These are phyloP conservation scores for Gymnopithys bicolor DNA, from an alignment of 2,797 vertebrate species.

Conservation along the genomic window DNA sequence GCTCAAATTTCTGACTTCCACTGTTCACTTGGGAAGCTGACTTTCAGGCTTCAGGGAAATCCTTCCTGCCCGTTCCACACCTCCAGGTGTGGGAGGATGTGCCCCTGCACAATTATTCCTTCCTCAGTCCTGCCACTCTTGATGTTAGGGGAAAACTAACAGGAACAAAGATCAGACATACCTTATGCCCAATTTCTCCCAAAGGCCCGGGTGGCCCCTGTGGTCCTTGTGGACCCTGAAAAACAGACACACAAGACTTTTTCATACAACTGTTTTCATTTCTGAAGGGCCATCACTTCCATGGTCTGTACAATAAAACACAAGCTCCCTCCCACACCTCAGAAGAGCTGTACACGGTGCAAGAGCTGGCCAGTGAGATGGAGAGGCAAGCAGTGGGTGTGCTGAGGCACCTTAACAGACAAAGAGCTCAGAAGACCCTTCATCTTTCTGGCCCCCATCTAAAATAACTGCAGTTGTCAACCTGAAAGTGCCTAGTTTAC, in stretches of 20 bases:
- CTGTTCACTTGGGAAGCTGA: neutral
- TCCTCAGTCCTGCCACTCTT: neutral
- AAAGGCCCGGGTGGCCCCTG: conserved; percentile 87
- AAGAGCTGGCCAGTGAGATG: neutral
- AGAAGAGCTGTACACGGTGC: neutral
- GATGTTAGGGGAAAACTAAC: neutral
- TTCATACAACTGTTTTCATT: neutral
- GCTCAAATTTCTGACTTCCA: neutral
- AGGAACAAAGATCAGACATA: conserved; percentile 59
- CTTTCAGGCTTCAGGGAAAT: neutral
- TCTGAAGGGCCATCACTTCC: neutral
- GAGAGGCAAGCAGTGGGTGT: neutral
- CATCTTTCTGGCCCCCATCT: neutral
- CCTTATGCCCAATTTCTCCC: conserved; percentile 93
- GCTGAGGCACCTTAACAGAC: neutral
- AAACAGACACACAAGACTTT: conserved; percentile 40
- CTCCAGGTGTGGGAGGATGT: neutral
- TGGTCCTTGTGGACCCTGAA: conserved; percentile 88
- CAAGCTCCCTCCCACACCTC: neutral
- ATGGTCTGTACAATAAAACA: neutral
- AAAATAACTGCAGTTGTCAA: neutral
- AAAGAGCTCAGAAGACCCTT: neutral
- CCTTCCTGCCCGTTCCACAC: neutral
- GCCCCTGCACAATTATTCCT: neutral
- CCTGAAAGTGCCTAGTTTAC: neutral